A percentile compares a stretch with the other conserved stretches of the same genome.
These are phyloP conservation scores for Ranitomeya imitator DNA, from an alignment of 2,113 vertebrate genomes.

Conservation along the genomic window DNA sequence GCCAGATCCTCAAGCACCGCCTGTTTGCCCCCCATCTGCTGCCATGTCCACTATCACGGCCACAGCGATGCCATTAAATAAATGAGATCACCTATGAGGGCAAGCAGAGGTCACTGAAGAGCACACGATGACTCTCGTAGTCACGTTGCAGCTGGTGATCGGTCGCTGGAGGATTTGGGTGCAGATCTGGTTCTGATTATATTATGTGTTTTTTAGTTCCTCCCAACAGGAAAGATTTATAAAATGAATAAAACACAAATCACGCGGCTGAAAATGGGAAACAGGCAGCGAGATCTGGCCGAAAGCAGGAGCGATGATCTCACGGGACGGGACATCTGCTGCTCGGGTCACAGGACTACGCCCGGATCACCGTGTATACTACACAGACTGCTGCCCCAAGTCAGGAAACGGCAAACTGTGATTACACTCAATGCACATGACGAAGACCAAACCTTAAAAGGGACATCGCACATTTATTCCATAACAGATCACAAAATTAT, in stretches of 20 bases:
- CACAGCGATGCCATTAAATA: too few relatives aligned
- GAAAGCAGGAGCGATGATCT: not conserved
- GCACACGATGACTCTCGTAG: not conserved
- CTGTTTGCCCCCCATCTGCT: too few relatives aligned
- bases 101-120: not conserved
- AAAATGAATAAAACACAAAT: not conserved
- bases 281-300: not conserved
- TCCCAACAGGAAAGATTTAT: not conserved
- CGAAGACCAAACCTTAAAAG: too few relatives aligned
- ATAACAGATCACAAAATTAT: too few relatives aligned
- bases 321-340: not conserved
- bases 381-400: not conserved
- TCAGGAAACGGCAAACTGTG: too few relatives aligned
- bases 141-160: not conserved
- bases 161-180: not conserved
- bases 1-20: too few relatives aligned
- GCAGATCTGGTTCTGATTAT: not conserved
- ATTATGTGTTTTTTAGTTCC: not conserved
- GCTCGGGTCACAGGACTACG: constrained; percentile 1
- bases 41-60: too few relatives aligned
- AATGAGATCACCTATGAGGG: not conserved
- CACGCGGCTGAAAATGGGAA: not conserved
- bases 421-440: too few relatives aligned
- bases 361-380: not conserved
- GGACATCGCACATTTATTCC: too few relatives aligned